Evolutionary conservation across 2,797 vertebrate species (phyloP).

Genomic region (Chloroceryle inda): DNA sequence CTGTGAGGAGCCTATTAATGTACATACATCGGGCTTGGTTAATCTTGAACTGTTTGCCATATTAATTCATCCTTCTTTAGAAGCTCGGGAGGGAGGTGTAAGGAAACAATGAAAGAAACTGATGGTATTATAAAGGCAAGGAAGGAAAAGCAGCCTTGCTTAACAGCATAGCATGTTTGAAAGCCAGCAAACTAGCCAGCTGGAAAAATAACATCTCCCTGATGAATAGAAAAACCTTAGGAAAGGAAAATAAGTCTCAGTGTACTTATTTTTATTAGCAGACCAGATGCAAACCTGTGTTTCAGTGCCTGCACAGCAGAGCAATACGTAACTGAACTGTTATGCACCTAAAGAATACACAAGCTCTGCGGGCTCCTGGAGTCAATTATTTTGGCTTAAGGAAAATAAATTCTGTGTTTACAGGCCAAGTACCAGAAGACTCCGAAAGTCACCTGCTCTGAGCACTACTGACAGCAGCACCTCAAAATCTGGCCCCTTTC

Average conservation of each 20-base stretch:
- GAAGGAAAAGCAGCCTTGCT: neutral
- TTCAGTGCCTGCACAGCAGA: neutral
- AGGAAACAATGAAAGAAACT: neutral
- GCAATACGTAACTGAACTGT: accelerated
- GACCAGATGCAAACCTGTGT: neutral
- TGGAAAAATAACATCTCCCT: neutral
- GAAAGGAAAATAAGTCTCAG: neutral
- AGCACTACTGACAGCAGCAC: neutral
- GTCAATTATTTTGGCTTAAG: neutral
- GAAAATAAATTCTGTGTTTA: neutral
- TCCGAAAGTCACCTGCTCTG: neutral
- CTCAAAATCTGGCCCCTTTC: neutral
- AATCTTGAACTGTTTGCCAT: neutral
- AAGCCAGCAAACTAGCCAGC: neutral
- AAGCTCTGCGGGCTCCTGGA: neutral
- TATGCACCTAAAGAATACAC: accelerated
- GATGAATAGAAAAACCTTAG: neutral
- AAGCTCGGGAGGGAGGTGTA: neutral
- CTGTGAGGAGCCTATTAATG: neutral
- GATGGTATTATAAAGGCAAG: accelerated
- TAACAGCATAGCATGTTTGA: neutral
- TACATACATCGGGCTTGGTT: neutral
- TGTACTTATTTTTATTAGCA: neutral
- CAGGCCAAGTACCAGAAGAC: neutral
- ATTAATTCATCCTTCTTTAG: neutral